Percentiles rank a stretch among this genome's conserved stretches.
Conservation (phyloP, 1,140 invertebrate genomes). For the Portunus trituberculatus region DNA sequence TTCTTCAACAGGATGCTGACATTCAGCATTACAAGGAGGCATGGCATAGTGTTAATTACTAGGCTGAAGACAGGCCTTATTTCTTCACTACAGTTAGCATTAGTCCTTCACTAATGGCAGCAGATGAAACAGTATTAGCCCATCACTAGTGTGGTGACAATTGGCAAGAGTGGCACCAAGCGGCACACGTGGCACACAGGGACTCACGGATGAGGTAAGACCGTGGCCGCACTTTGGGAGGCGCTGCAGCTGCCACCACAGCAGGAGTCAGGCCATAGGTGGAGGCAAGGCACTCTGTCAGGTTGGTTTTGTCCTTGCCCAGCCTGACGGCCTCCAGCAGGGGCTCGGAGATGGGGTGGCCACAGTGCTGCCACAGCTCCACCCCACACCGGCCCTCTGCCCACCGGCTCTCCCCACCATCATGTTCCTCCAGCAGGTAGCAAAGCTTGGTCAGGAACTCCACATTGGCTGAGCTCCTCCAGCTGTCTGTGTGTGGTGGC, state of each 20-base stretch:
- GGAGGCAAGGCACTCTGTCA: slow-evolving; percentile 54
- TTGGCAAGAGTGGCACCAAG: neutral
- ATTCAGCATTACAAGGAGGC: too few species aligned
- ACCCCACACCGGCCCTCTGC: slow-evolving; percentile 30
- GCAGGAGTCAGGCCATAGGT: slow-evolving; percentile 47
- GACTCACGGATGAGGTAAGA: slow-evolving; percentile 62
- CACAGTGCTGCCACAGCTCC: slow-evolving; percentile 33
- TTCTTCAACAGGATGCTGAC: too few species aligned
- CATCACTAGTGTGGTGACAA: neutral
- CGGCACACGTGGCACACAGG: neutral
- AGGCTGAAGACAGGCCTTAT: too few species aligned
- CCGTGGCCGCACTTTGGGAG: slow-evolving; percentile 47
- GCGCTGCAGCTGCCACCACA: slow-evolving; percentile 52
- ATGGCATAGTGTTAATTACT: too few species aligned
- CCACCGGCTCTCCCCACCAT: neutral
- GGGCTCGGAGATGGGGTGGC: slow-evolving; percentile 45
- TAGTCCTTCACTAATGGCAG: too few species aligned
- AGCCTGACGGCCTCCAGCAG: slow-evolving; percentile 61
- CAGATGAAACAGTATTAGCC: neutral
- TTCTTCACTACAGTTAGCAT: too few species aligned
- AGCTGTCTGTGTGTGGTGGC: slow-evolving; percentile 33
- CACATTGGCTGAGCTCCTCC: slow-evolving; percentile 53
- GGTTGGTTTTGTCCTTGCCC: slow-evolving; percentile 63
- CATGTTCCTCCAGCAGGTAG: slow-evolving; percentile 67
- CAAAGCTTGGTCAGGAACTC: slow-evolving; percentile 58